Evolutionary conservation across 1,140 invertebrate genomes (phyloP).

Genomic region (Bursaphelenchus mucronatus): DNA sequence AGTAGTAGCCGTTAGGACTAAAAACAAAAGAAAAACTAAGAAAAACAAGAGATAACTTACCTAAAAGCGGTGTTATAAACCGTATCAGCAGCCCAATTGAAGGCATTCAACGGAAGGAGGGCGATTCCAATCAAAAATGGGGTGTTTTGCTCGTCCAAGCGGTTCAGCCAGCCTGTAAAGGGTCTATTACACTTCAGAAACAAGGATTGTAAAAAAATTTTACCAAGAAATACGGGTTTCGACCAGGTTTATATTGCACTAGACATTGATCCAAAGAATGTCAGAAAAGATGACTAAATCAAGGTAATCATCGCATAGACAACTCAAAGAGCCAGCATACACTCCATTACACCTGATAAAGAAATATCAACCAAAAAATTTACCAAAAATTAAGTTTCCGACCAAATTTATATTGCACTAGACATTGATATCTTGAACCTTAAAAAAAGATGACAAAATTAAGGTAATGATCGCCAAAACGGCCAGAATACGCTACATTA

Average conservation of each 20-base stretch:
- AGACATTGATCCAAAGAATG: too few relatives aligned
- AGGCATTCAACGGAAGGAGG: slow-evolving; percentile 71
- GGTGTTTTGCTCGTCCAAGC: slow-evolving; percentile 62
- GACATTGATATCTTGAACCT: too few relatives aligned
- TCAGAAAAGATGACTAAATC: too few relatives aligned
- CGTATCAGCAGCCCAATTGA: slow-evolving; percentile 71
- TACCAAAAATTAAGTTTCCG: slow-evolving; percentile 9
- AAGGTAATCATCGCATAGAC: too few relatives aligned
- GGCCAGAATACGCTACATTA: too few relatives aligned
- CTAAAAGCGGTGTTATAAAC: slow-evolving; percentile 65
- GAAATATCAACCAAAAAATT: background rate
- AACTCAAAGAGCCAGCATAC: too few relatives aligned
- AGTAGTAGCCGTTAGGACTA: slow-evolving; percentile 45
- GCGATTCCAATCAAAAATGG: slow-evolving; percentile 69
- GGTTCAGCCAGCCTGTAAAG: slow-evolving; percentile 69
- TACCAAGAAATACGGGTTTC: too few relatives aligned
- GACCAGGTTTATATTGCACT: too few relatives aligned
- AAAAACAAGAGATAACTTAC: slow-evolving; percentile 21
- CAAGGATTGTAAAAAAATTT: too few relatives aligned
- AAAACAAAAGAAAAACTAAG: slow-evolving; percentile 20
- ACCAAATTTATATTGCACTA: slow-evolving; percentile 4
- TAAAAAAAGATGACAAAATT: too few relatives aligned
- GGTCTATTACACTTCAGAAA: too few relatives aligned
- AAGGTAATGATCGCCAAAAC: too few relatives aligned
- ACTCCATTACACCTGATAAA: background rate